These are phyloP conservation scores for Drosophila trapezifrons DNA, from an alignment of 1,140 invertebrate genomes.

Conservation along the genomic window DNA sequence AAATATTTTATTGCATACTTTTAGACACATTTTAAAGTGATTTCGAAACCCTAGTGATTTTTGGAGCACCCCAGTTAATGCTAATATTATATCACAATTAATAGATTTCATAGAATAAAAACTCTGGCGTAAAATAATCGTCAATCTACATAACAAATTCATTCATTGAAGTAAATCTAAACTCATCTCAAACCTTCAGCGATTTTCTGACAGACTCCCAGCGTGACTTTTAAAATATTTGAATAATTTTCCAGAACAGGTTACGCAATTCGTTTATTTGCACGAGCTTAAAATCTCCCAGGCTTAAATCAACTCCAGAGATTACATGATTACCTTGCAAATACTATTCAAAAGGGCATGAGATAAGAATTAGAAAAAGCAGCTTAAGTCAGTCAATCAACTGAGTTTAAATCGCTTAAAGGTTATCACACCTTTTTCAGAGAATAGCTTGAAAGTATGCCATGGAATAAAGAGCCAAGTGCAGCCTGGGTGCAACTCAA, in stretches of 20 bases:
- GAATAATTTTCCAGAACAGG: not conserved
- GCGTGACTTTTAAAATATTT: not conserved
- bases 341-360: not conserved
- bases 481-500: constrained; percentile 28
- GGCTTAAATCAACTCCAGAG: not conserved
- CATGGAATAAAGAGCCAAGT: not conserved
- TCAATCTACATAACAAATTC: not conserved
- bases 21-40: no score
- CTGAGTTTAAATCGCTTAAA: not conserved
- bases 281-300: not conserved
- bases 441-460: constrained; percentile 19
- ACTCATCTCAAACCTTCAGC: not conserved
- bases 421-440: not conserved
- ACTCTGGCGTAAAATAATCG: not conserved
- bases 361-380: no score
- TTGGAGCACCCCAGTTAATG: no score
- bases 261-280: not conserved
- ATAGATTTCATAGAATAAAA: not conserved
- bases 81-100: not conserved
- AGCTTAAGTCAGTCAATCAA: not conserved
- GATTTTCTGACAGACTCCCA: no score
- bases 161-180: not conserved
- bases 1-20: no score
- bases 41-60: no score
- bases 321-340: not conserved